Evolutionary conservation across 2,113 vertebrate genomes (phyloP), one percentile per base, ranked within the genome.

Genomic region (Eira barbara): DNA sequence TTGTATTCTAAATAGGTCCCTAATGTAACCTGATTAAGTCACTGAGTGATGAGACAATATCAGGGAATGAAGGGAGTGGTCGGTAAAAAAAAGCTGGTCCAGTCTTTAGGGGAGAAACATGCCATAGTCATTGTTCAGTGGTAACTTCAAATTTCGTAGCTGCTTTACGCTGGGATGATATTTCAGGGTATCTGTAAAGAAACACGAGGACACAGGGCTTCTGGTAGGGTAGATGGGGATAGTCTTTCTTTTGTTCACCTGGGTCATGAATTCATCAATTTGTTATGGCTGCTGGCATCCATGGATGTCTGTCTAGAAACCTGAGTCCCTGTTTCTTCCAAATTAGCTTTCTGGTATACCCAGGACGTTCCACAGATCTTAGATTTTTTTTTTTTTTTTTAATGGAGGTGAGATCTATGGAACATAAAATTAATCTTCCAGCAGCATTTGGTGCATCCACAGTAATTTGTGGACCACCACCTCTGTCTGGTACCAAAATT

Each of bases 1-100:
- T 31, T 84, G 88, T 55, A 76, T 91, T 69, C 93, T 95, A 85
- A 97, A 90, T 76, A 97, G 63, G 0, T 0, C 25, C 82, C 9
- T n/a, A 15, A 7, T 61, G 21, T 27, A 59, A 84, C 34, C 88
- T 92, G 39, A 89, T 87, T 31, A 84, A 87, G 55, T 42, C n/a
- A 55, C 52, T 27, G 27, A 31, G 18, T 42, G 76, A 65, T 65
- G 36, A 92, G 67, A 89, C 71, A 36, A n/a, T 7, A 10, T 34
- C 61, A 29, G 14, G 31, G 79, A 63, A 80, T 55, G 67, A 83
- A 87, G 47, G 63, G 97, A 52, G 52, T 47, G 94, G 67, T 59
- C 69, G n/a, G 15, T 31, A 52, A 52, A 49, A 52, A 36, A 52
- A 71, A 47, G 8, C 63, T 7, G 11, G 13, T 14, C n/a, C 42